These are phyloP conservation scores for Eilema griseolum DNA, from an alignment of 2,888 invertebrate genomes.

Conservation along the genomic window DNA sequence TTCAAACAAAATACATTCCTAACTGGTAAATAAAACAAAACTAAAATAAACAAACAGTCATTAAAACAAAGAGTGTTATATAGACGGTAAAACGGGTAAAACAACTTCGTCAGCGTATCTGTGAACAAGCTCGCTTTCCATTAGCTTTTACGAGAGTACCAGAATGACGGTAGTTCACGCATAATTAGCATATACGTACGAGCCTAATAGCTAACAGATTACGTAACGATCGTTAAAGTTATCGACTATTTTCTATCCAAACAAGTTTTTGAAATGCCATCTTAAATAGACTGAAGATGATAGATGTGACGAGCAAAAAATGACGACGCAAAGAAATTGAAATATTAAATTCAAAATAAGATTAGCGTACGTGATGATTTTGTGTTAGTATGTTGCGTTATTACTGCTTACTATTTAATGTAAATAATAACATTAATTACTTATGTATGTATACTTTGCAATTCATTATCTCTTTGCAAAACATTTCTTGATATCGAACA, in stretches of 20 bases:
- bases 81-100: conserved; percentile 22
- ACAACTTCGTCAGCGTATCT: conserved; percentile 23
- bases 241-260: neutral
- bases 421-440: neutral
- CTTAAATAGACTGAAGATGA: neutral
- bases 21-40: neutral
- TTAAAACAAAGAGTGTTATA: conserved; percentile 25
- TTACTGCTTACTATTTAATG: neutral
- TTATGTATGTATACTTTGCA: neutral
- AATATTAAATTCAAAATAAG: neutral
- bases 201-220: conserved; percentile 35
- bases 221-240: conserved; percentile 27
- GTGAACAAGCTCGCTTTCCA: conserved; percentile 35
- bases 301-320: neutral
- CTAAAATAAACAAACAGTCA: conserved; percentile 6
- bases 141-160: conserved; percentile 31
- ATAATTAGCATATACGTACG: conserved; percentile 26
- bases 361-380: neutral
- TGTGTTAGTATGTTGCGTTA: neutral
- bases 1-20: neutral
- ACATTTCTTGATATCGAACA: too few relatives aligned
- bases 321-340: neutral
- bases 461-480: too few relatives aligned
- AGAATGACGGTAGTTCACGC: conserved; percentile 26
- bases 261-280: neutral